Evolutionary conservation across 2,888 invertebrate species (phyloP).

Genomic region (Elegia similella): DNA sequence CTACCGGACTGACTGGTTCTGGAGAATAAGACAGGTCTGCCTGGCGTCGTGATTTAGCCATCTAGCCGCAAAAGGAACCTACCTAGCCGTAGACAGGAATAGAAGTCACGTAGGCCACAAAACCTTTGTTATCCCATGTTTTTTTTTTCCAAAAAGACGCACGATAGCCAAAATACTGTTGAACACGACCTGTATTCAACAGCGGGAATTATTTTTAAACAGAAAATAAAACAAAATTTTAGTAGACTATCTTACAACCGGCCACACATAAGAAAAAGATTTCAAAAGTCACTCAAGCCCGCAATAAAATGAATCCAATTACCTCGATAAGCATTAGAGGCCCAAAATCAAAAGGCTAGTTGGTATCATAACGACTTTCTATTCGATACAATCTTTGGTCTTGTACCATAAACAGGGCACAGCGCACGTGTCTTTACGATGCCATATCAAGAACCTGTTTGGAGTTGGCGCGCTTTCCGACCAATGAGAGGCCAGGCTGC

Average conservation of each 20-base stretch:
- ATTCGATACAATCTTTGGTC: conserved; percentile 21
- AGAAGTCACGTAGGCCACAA: conserved; percentile 8
- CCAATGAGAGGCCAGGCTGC: conserved; percentile 41
- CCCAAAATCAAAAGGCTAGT: conserved; percentile 25
- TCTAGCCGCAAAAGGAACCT: conserved; percentile 15
- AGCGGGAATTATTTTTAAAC: neutral
- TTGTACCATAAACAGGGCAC: conserved; percentile 19
- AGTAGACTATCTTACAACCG: neutral
- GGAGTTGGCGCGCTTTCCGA: conserved; percentile 56
- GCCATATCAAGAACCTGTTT: conserved; percentile 53
- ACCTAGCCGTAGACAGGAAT: conserved; percentile 4
- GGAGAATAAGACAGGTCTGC: conserved; percentile 36
- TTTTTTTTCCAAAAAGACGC: neutral
- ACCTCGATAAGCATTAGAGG: conserved; percentile 5
- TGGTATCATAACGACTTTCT: conserved; percentile 32
- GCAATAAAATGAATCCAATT: conserved; percentile 13
- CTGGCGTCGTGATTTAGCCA: conserved; percentile 45
- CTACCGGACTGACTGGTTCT: conserved; percentile 58
- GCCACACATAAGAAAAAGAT: conserved; percentile 5
- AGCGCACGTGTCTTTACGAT: conserved; percentile 46
- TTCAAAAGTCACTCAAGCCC: neutral
- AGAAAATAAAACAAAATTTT: neutral
- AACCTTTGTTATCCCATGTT: neutral
- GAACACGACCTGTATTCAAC: too few relatives aligned
- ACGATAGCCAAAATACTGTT: neutral